phyloP scores from a whole-genome alignment of 2,113 vertebrate genomes.

The Rutilus rutilus region DNA sequence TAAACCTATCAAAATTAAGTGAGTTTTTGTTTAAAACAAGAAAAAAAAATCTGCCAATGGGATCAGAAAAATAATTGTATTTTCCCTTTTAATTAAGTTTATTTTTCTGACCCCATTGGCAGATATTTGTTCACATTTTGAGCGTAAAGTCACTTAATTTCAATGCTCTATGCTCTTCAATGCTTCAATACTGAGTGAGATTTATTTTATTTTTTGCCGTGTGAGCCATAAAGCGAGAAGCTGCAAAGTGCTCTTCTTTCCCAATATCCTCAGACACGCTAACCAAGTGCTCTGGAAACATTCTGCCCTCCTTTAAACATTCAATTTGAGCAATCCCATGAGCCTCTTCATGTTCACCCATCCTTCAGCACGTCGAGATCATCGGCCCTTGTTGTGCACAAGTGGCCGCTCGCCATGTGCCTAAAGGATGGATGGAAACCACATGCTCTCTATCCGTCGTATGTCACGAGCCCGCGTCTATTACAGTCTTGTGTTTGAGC shows the following conservation, averaged over 20 bases:
- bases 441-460: constrained; percentile 29
- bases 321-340: constrained; percentile 37
- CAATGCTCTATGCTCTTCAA: too few relatives aligned
- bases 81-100: too few relatives aligned
- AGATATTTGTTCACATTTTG: not conserved
- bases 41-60: not conserved
- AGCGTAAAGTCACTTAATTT: not conserved
- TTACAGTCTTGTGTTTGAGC: not conserved
- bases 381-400: constrained; percentile 2
- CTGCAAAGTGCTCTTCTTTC: not conserved
- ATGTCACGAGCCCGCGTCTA: not conserved
- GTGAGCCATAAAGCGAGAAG: not conserved
- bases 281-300: constrained; percentile 42
- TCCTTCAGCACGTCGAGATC: constrained; percentile 16
- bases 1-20: not conserved
- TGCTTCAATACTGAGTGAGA: too few relatives aligned
- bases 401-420: not conserved
- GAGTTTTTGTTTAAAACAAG: not conserved
- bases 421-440: constrained; percentile 10
- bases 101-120: not conserved
- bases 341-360: constrained; percentile 24
- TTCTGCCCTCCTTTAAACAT: constrained; percentile 31
- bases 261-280: not conserved
- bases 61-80: not conserved
- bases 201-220: too few relatives aligned